Evolutionary conservation across 2,113 vertebrate species (phyloP).

Genomic region (Cyphomyrus plagiostoma): DNA sequence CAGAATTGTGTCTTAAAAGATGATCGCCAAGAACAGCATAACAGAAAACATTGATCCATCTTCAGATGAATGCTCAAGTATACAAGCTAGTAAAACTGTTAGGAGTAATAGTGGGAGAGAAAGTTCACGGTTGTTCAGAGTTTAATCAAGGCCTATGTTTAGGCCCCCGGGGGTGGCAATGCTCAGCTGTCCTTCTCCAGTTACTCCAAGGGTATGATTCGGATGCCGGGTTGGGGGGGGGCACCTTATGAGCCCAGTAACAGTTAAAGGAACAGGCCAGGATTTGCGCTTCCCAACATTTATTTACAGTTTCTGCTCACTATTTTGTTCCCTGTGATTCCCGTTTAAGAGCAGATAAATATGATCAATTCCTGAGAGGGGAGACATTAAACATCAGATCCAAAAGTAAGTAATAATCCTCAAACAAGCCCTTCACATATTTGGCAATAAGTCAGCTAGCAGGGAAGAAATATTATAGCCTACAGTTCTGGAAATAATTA

Average conservation of each 20-base stretch:
- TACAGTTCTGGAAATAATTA: not conserved
- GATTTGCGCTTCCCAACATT: not conserved
- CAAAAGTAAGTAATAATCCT: not conserved
- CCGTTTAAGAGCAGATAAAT: not conserved
- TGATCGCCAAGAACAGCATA: not conserved
- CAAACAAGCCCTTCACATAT: not conserved
- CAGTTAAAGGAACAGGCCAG: not conserved
- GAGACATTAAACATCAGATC: not conserved
- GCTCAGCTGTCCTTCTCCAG: not conserved
- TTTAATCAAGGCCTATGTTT: not conserved
- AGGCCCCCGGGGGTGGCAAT: not conserved
- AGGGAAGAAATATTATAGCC: not conserved
- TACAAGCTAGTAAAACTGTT: not conserved
- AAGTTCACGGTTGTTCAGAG: not conserved
- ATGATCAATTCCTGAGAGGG: not conserved
- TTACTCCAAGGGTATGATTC: not conserved
- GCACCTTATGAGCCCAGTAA: not conserved
- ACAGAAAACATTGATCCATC: not conserved
- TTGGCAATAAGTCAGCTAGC: not conserved
- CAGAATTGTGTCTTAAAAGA: not conserved
- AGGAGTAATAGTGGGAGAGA: not conserved
- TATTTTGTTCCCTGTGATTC: not conserved
- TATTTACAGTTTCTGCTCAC: not conserved
- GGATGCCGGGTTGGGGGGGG: not conserved
- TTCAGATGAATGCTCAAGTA: not conserved